phyloP scores from a whole-genome alignment of 53 echinoderm and acorn worm genomes.

The Astropecten irregularis region DNA sequence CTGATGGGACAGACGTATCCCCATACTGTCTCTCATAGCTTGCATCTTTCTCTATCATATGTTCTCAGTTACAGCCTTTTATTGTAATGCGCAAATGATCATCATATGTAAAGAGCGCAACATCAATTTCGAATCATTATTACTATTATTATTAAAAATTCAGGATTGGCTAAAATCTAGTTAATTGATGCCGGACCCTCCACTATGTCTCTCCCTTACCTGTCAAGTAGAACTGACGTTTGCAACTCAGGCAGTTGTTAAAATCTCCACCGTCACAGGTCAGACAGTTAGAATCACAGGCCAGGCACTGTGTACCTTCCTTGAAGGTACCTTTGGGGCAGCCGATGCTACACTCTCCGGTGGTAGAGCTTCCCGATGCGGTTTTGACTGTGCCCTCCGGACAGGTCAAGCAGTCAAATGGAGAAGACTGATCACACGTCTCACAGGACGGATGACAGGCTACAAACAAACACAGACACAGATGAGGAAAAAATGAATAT shows the following conservation, averaged over 20 bases:
- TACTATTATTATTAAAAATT: too few species aligned
- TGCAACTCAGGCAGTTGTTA: conserved; percentile 62
- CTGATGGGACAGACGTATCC: too few species aligned
- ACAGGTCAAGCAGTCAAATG: conserved; percentile 70
- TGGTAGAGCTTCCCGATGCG: not conserved
- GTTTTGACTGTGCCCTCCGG: not conserved
- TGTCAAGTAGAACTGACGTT: conserved; percentile 19
- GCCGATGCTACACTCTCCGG: conserved; percentile 43
- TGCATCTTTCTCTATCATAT: too few species aligned
- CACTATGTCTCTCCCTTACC: not conserved
- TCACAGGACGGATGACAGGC: conserved; percentile 87
- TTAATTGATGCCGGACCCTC: not conserved
- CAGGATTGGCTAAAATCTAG: too few species aligned
- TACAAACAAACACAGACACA: not conserved
- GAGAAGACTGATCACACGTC: conserved; percentile 51
- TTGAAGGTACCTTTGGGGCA: conserved; percentile 71
- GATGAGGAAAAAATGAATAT: not conserved
- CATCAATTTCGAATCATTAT: too few species aligned
- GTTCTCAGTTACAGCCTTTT: too few species aligned
- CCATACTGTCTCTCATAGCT: too few species aligned
- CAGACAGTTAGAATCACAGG: conserved; percentile 58
- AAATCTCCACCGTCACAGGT: conserved; percentile 47
- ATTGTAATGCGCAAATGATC: too few species aligned
- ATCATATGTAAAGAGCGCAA: too few species aligned
- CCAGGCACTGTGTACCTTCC: not conserved